phyloP scores from a whole-genome alignment of 2,888 invertebrate genomes.

The Timema podura region DNA sequence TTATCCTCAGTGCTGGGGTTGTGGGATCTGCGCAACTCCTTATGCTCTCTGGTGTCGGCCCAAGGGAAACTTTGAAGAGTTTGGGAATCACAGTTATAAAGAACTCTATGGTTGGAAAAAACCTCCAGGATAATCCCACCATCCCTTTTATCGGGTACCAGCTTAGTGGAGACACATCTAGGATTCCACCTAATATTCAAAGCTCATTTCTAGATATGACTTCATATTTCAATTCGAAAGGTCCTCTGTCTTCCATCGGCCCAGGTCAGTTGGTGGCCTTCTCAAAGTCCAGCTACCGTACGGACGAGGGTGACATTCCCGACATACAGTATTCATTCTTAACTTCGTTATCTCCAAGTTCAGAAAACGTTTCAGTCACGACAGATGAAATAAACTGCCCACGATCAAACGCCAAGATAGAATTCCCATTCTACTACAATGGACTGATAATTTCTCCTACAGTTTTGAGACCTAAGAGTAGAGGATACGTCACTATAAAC shows the following conservation, averaged over 20 bases:
- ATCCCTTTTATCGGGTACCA: neutral
- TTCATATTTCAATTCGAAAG: neutral
- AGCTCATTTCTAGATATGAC: neutral
- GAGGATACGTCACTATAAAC: constrained; percentile 62
- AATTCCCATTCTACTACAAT: constrained; percentile 52
- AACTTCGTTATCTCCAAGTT: neutral
- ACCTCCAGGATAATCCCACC: constrained; percentile 50
- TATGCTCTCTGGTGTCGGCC: constrained; percentile 82
- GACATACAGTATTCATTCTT: constrained; percentile 75
- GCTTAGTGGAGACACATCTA: neutral
- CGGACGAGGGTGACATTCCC: constrained; percentile 64
- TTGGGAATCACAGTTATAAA: constrained; percentile 57
- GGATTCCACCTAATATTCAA: neutral
- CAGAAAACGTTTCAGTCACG: neutral
- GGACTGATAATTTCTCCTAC: constrained; percentile 63
- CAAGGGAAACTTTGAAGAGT: constrained; percentile 57
- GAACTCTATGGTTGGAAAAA: constrained; percentile 68
- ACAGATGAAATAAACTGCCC: constrained; percentile 10
- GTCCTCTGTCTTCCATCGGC: neutral
- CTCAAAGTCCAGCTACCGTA: constrained; percentile 49
- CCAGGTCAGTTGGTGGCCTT: neutral
- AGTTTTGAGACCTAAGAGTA: constrained; percentile 67
- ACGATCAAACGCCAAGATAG: constrained; percentile 63
- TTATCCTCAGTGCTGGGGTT: constrained; percentile 81
- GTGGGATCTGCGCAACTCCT: constrained; percentile 80